phyloP scores from a whole-genome alignment of 2,113 vertebrate genomes.

The Theristicus caerulescens region DNA sequence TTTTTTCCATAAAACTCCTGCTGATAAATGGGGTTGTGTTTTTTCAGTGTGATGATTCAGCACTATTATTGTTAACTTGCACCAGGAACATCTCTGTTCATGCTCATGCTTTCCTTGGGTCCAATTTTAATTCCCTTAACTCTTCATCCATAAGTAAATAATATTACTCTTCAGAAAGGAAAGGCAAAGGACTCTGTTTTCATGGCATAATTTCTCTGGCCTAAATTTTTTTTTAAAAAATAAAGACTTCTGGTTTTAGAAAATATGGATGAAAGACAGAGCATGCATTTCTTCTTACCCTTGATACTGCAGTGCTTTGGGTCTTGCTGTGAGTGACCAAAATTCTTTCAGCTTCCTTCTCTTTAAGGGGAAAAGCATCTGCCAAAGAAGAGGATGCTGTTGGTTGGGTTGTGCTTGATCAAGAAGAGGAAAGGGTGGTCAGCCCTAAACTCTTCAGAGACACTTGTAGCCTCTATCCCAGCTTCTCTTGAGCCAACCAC shows the following conservation, averaged over 20 bases:
- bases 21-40: not conserved
- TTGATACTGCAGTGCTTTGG: slow-evolving; percentile 15
- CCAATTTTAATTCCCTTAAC: not conserved
- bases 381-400: slow-evolving; percentile 68
- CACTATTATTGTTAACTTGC: not conserved
- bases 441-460: slow-evolving; percentile 44
- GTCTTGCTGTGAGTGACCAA: not conserved
- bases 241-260: not conserved
- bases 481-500: not conserved
- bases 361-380: slow-evolving; percentile 68
- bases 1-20: not conserved
- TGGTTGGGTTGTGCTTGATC: slow-evolving; percentile 5
- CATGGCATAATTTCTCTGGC: not conserved
- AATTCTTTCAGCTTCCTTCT: not conserved
- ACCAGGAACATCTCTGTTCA: not conserved
- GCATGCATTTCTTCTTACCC: not conserved
- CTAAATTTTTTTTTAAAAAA: not conserved
- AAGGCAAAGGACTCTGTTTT: not conserved
- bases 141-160: not conserved
- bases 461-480: not conserved
- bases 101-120: not conserved
- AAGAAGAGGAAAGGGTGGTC: slow-evolving; percentile 68
- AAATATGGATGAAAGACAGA: not conserved
- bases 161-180: not conserved
- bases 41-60: not conserved